Conservation (phyloP, 1,140 invertebrate species). For the Pogonus chalceus region DNA sequence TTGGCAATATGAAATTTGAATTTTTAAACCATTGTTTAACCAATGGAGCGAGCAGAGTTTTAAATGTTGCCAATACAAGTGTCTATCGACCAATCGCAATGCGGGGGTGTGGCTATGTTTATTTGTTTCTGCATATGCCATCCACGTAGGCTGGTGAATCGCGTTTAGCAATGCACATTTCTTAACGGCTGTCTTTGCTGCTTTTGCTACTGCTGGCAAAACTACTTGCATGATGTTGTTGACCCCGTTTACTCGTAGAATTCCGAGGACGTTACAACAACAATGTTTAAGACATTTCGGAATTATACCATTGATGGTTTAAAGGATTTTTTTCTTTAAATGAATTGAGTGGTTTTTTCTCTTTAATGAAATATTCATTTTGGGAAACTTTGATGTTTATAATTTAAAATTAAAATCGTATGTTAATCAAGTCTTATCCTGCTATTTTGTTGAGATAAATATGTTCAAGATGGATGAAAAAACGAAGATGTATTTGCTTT, state of each 20-base stretch:
- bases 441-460: no score
- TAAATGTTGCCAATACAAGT: slow-evolving; percentile 22
- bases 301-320: no score
- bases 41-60: slow-evolving; percentile 27
- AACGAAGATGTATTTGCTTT: no score
- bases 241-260: neutral
- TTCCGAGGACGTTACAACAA: neutral
- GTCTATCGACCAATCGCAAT: slow-evolving; percentile 20
- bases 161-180: slow-evolving; percentile 23
- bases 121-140: slow-evolving; percentile 29
- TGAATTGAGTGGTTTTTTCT: no score
- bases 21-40: slow-evolving; percentile 28
- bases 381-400: no score
- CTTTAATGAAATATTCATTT: no score
- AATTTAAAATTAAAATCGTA: no score
- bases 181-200: slow-evolving; percentile 18
- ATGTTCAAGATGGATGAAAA: no score
- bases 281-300: no score
- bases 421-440: no score
- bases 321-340: no score
- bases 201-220: no score
- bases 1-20: slow-evolving; percentile 27
- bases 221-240: neutral
- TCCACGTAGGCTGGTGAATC: slow-evolving; percentile 19
- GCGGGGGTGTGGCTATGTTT: slow-evolving; percentile 23